phyloP scores from a whole-genome alignment of 2,113 vertebrate species.

The Labrus mixtus region DNA sequence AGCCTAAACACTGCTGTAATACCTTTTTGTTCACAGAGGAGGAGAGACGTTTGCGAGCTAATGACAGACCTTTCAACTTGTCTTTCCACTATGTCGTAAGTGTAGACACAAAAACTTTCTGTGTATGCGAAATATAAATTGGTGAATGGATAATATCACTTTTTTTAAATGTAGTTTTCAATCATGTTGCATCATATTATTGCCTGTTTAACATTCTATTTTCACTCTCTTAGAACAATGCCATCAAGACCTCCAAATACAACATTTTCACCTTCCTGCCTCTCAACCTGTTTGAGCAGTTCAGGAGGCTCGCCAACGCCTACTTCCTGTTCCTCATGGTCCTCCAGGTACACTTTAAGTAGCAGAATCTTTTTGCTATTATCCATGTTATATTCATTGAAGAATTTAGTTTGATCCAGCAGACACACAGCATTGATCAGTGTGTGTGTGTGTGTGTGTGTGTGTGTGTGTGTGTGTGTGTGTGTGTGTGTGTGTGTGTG shows the following conservation, averaged over 20 bases:
- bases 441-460: slow-evolving; percentile 50
- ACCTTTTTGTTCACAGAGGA: slow-evolving; percentile 77
- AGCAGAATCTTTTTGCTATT: not conserved
- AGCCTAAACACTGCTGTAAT: not conserved
- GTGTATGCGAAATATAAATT: slow-evolving; percentile 12
- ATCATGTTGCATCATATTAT: no score
- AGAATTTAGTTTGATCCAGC: not conserved
- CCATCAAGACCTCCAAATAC: slow-evolving; percentile 96
- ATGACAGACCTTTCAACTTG: slow-evolving; percentile 88
- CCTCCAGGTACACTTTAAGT: slow-evolving; percentile 86
- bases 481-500: slow-evolving; percentile 51
- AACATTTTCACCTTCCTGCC: slow-evolving; percentile 93
- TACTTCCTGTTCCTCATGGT: slow-evolving; percentile 93
- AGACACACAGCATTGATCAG: not conserved
- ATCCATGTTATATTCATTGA: not conserved
- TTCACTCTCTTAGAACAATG: slow-evolving; percentile 85
- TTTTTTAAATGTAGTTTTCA: no score
- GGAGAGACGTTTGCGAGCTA: slow-evolving; percentile 88
- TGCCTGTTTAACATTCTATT: no score
- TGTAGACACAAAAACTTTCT: not conserved
- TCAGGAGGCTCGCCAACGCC: slow-evolving; percentile 94
- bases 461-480: slow-evolving; percentile 48
- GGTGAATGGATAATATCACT: no score
- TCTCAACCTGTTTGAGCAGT: slow-evolving; percentile 95
- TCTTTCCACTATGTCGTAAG: slow-evolving; percentile 91